Evolutionary conservation across 1,140 invertebrate genomes (phyloP).

Genomic region (Halictus rubicundus): DNA sequence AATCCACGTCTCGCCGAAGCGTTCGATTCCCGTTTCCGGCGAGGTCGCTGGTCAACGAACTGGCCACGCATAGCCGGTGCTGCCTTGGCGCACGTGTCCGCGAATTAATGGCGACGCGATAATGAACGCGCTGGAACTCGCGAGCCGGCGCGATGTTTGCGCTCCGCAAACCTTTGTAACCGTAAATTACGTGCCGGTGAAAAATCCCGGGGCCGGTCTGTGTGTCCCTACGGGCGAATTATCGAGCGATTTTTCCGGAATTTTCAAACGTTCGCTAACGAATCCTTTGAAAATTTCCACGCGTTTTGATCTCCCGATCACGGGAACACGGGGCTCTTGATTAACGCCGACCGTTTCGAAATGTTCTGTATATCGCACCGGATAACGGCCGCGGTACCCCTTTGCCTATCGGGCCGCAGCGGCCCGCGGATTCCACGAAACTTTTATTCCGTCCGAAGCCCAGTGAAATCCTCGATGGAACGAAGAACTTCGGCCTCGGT

Average conservation of each 20-base stretch:
- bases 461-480: no score
- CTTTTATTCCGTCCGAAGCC: no score
- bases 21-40: constrained; percentile 31
- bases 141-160: constrained; percentile 37
- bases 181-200: constrained; percentile 29
- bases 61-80: constrained; percentile 14
- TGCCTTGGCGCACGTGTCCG: constrained; percentile 14
- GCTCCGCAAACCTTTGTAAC: constrained; percentile 19
- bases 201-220: constrained; percentile 21
- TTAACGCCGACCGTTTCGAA: background rate
- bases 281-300: background rate
- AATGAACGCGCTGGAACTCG: constrained; percentile 47
- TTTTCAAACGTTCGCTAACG: background rate
- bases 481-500: no score
- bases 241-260: constrained; percentile 1
- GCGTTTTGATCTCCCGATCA: background rate
- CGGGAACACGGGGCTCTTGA: background rate
- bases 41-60: constrained; percentile 55
- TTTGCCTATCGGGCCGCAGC: no score
- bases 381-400: no score
- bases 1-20: constrained; percentile 4
- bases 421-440: no score
- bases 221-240: background rate
- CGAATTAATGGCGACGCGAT: constrained; percentile 50
- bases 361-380: no score